Conservation (phyloP, 2,113 vertebrate species). For the Choloepus hoffmanni region DNA sequence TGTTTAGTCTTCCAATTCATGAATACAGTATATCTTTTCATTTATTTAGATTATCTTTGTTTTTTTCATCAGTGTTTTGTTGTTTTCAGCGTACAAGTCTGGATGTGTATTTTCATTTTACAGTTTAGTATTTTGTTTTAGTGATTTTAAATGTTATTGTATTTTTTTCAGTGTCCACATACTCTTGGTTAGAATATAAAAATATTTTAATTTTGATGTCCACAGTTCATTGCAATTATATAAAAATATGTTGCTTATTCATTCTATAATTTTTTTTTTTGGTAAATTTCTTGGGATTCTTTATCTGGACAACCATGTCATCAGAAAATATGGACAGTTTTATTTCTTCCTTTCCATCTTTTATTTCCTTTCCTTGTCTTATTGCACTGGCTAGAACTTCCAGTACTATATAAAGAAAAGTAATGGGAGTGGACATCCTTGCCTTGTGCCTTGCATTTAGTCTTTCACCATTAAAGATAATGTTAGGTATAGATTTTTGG, state of each 20-base stretch:
- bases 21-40: neutral
- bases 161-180: neutral
- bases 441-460: neutral
- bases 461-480: neutral
- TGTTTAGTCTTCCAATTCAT: conserved; percentile 25
- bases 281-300: neutral
- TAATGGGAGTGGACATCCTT: neutral
- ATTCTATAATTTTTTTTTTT: conserved; percentile 14
- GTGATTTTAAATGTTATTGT: neutral
- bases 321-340: neutral
- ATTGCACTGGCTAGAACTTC: neutral
- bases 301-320: neutral
- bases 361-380: neutral
- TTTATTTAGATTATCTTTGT: neutral
- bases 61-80: neutral
- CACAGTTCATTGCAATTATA: neutral
- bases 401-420: neutral
- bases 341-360: conserved; percentile 23
- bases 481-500: conserved; percentile 13
- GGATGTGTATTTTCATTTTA: conserved; percentile 26
- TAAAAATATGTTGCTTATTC: conserved; percentile 34
- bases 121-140: neutral
- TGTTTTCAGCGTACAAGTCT: neutral
- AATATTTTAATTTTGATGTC: conserved; percentile 27
- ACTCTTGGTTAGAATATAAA: conserved; percentile 3